These are phyloP conservation scores for Cyanistes caeruleus DNA, from an alignment of 2,113 vertebrate genomes.

Conservation along the genomic window DNA sequence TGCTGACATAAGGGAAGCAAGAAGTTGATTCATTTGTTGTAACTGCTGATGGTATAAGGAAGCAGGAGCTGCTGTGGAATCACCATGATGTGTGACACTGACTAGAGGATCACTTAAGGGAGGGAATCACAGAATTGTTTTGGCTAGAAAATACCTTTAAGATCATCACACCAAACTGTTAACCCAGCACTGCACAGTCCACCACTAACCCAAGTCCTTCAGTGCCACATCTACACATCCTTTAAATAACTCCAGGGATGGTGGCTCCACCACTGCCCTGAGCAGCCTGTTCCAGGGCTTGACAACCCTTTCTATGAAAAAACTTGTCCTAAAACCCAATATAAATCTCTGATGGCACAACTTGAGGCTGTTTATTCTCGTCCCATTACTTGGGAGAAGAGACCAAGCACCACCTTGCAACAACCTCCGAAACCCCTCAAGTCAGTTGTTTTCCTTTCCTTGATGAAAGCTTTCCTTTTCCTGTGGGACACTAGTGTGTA, in stretches of 20 bases:
- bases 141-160: not conserved
- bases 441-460: not conserved
- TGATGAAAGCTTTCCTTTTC: not conserved
- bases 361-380: not conserved
- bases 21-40: not conserved
- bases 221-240: not conserved
- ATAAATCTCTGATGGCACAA: not conserved
- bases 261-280: not conserved
- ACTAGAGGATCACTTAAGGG: not conserved
- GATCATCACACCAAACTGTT: not conserved
- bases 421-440: not conserved
- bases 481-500: not conserved
- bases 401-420: not conserved
- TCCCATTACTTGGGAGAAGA: not conserved
- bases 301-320: not conserved
- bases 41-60: not conserved
- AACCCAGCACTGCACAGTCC: not conserved
- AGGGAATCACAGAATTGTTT: not conserved
- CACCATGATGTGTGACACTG: not conserved
- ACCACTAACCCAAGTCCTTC: not conserved
- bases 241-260: not conserved
- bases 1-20: not conserved
- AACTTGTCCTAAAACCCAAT: not conserved
- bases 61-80: not conserved
- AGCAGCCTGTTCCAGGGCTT: not conserved